These are phyloP conservation scores for Microchrysa polita DNA, from an alignment of 2,888 invertebrate genomes.

Conservation along the genomic window DNA sequence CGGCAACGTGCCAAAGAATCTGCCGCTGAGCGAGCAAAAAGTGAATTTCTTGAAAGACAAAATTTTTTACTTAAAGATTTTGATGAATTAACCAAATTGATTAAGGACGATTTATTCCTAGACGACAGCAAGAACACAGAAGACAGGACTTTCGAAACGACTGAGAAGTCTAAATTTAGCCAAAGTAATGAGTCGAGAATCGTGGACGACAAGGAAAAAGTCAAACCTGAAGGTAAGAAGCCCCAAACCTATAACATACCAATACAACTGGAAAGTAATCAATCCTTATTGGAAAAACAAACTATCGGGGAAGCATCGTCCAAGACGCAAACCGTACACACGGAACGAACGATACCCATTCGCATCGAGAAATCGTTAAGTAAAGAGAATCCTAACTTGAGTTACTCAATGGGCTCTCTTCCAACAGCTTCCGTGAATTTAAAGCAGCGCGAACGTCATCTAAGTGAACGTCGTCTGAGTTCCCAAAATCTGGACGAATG, in stretches of 20 bases:
- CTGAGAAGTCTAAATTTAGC: slow-evolving; percentile 1
- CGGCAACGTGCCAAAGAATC: slow-evolving; percentile 63
- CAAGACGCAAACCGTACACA: neutral
- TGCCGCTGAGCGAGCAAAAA: slow-evolving; percentile 51
- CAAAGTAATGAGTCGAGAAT: slow-evolving; percentile 1
- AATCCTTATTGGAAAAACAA: neutral
- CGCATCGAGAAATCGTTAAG: slow-evolving; percentile 14
- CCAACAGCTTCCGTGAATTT: neutral
- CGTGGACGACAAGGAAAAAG: neutral
- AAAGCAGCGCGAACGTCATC: slow-evolving; percentile 18
- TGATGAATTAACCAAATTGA: slow-evolving; percentile 61
- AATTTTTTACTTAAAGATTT: slow-evolving; percentile 63
- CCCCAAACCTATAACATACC: slow-evolving; percentile 30
- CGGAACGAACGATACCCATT: slow-evolving; percentile 24
- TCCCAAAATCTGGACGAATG: slow-evolving; percentile 64
- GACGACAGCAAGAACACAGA: slow-evolving; percentile 48
- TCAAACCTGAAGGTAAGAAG: slow-evolving; percentile 5
- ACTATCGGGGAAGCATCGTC: neutral
- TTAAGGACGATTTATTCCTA: slow-evolving; percentile 59
- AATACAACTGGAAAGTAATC: slow-evolving; percentile 9
- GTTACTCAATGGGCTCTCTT: neutral
- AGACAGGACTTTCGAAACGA: neutral
- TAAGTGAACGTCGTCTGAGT: slow-evolving; percentile 55
- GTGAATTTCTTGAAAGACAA: slow-evolving; percentile 58
- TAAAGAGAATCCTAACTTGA: neutral